phyloP scores from a whole-genome alignment of 30 jellyfish, hydroid and myxozoan genomes.

The Aurelia coerulea region DNA sequence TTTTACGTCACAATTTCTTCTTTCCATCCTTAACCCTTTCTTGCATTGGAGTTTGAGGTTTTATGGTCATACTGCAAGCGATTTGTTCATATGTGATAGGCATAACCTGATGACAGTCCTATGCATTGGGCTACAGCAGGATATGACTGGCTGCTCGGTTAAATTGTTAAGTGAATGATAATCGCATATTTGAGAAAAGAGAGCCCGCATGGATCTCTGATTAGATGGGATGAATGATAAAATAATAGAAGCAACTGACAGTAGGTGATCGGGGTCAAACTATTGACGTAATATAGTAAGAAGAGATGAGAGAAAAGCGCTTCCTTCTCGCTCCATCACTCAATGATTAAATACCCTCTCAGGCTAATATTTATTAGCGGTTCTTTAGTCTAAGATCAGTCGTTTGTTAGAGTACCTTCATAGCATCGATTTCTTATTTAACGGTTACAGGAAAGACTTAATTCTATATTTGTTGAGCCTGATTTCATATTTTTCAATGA shows the following conservation, averaged over 20 bases:
- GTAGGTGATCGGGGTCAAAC: constrained; percentile 16
- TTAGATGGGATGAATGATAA: neutral
- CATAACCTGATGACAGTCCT: no score
- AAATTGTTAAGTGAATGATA: constrained; percentile 5
- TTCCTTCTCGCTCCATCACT: neutral
- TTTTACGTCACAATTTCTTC: neutral
- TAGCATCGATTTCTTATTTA: neutral
- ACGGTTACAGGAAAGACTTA: neutral
- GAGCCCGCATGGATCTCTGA: neutral
- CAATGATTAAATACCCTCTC: neutral
- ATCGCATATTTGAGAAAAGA: constrained; percentile 1
- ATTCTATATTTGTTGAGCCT: no score
- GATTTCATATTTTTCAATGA: no score
- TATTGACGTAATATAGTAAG: constrained; percentile 9
- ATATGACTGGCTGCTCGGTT: neutral
- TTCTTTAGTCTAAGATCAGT: neutral
- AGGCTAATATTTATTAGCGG: constrained; percentile 9
- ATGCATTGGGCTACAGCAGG: neutral
- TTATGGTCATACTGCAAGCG: no score
- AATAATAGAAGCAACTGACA: neutral
- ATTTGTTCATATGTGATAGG: no score
- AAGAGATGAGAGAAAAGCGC: neutral
- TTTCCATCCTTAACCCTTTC: no score
- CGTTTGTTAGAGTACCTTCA: no score
- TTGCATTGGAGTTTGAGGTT: no score